Evolutionary conservation across 2,797 vertebrate genomes (phyloP).

Genomic region (Ptychadena robeensis): DNA sequence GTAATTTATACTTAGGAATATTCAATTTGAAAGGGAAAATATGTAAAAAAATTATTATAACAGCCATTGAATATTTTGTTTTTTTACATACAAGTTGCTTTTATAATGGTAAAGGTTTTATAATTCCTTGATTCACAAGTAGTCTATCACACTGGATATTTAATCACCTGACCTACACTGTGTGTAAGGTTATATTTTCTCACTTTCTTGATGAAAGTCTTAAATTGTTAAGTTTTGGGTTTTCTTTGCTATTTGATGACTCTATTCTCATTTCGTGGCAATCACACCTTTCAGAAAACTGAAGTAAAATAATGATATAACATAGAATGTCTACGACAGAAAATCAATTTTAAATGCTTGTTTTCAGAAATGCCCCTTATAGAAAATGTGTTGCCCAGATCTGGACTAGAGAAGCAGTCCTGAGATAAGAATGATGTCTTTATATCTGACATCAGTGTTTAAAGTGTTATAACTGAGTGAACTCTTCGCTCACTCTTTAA

Average conservation of each 20-base stretch:
- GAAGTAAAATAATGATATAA: constrained; percentile 5
- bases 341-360: constrained; percentile 10
- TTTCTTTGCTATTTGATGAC: not conserved
- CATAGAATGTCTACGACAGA: not conserved
- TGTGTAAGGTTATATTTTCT: no score
- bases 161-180: no score
- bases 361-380: not conserved
- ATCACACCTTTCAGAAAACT: constrained; percentile 19
- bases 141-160: no score
- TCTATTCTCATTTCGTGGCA: not conserved
- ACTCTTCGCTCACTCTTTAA: not conserved
- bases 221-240: no score
- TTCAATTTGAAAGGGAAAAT: no score
- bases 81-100: no score
- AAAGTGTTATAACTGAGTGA: constrained; percentile 14
- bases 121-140: no score
- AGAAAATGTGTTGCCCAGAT: not conserved
- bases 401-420: not conserved
- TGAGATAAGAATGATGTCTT: constrained; percentile 13
- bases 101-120: no score
- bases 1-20: no score
- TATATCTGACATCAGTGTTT: constrained; percentile 33
- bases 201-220: no score
- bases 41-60: no score
- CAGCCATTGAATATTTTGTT: no score